Conservation (phyloP, 2,113 vertebrate species). For the Carlito syrichta region DNA sequence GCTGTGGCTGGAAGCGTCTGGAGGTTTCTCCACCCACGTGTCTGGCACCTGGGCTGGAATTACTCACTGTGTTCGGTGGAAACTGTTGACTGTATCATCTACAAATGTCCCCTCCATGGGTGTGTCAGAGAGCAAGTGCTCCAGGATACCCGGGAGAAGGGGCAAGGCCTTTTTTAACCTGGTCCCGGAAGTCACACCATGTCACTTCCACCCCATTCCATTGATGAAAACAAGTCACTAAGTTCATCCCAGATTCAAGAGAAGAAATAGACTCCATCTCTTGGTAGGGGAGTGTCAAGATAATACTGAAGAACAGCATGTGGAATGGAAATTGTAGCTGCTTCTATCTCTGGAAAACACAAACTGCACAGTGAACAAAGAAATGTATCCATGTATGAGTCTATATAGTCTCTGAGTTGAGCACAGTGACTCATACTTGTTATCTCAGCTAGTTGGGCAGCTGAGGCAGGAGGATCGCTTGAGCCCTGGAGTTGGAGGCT, state of each 20-base stretch:
- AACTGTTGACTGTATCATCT: neutral
- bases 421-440: no score
- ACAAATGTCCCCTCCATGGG: neutral
- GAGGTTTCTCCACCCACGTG: neutral
- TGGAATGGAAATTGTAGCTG: neutral
- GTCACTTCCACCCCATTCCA: neutral
- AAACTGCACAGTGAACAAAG: neutral
- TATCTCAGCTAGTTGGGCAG: no score
- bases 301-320: neutral
- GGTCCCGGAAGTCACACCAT: neutral
- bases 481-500: no score
- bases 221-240: neutral
- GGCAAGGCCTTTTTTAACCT: neutral
- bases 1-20: neutral
- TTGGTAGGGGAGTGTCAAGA: neutral
- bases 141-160: neutral
- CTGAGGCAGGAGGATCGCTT: no score
- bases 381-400: neutral
- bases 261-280: neutral
- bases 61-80: no score
- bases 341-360: neutral
- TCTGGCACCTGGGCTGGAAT: neutral
- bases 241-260: neutral
- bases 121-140: neutral
- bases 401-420: neutral